Conservation (phyloP, 2,113 vertebrate genomes). For the Daphoenositta chrysoptera region DNA sequence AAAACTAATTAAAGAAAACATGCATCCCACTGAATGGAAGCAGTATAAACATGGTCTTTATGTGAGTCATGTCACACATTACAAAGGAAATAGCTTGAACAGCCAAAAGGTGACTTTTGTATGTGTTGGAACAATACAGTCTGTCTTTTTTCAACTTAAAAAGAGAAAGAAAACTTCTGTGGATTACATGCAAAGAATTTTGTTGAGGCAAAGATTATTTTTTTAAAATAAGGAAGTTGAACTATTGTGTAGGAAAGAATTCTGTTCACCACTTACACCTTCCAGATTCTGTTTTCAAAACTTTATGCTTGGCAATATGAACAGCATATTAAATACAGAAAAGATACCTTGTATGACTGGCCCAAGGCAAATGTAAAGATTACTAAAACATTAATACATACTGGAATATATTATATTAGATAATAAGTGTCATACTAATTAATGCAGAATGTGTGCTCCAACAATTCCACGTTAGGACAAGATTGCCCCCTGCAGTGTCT, state of each 20-base stretch:
- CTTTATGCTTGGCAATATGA: background rate
- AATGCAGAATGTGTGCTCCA: background rate
- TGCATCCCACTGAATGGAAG: background rate
- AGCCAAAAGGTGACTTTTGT: background rate
- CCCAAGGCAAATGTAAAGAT: background rate
- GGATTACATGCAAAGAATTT: background rate
- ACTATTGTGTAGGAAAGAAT: background rate
- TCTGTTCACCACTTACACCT: background rate
- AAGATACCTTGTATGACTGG: background rate
- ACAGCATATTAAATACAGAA: background rate
- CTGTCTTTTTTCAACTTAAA: background rate
- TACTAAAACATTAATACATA: background rate
- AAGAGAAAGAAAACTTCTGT: background rate
- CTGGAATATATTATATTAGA: background rate
- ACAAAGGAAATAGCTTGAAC: background rate
- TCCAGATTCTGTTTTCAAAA: background rate
- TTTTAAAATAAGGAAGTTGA: background rate
- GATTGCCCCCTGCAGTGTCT: constrained; percentile 8
- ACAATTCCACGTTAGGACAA: background rate
- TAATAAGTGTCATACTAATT: background rate
- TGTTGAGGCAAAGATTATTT: background rate
- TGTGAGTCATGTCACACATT: background rate
- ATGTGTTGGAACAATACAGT: background rate
- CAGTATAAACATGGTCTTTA: background rate
- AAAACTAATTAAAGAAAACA: background rate